Base-by-base conservation (phyloP, 2,888 invertebrate genomes). In the Theretra japonica region DNA sequence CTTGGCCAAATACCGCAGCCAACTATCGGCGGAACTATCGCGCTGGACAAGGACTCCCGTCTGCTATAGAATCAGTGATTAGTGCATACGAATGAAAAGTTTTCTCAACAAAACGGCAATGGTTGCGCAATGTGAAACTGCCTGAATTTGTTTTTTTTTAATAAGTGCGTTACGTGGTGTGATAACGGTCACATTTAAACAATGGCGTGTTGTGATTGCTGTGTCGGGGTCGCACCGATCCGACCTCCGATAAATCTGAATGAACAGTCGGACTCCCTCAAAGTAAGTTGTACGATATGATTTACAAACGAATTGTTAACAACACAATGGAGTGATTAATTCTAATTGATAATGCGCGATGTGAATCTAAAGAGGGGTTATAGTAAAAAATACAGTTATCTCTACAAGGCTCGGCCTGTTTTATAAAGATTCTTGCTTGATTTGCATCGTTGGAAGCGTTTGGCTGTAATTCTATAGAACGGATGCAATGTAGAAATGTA, bases 221-320 rank as follows among this genome's bases (percentile, higher is more conserved):
- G 97, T 89, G 94, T 95, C 82, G 95, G 95, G 81, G 96, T 96
- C 75, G 94, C 96, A 81, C 96, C 97, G 73, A 96, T 98, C 80
- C 95, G 96, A 83, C 95, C 96, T 77, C 98, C 98, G 76, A 96
- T 98, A 86, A 97, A 96, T 88, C 93, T 97, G 79, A 95, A 87
- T 84, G 96, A 96, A 82, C 94, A 94, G 83, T 97, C 98, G 75
- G 97, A 97, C 82, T 90, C 96, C 76, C 93, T 97, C 77, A 97
- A 97, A 96, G 97, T 97, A 94, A 96, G 95, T 89, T 62, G 75
- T 79, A 70, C 71, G 50, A 53, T 69, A 69, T 69, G 19, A 69
- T 56, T 69, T 53, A 69, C n/a, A 56, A 56, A 53, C 19, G 28
- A 50, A 60, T 50, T 62, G 28, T 50, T 58, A 68, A 69, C 57